Evolutionary conservation across 2,888 invertebrate species (phyloP).

Genomic region (Epirrhoe alternata): DNA sequence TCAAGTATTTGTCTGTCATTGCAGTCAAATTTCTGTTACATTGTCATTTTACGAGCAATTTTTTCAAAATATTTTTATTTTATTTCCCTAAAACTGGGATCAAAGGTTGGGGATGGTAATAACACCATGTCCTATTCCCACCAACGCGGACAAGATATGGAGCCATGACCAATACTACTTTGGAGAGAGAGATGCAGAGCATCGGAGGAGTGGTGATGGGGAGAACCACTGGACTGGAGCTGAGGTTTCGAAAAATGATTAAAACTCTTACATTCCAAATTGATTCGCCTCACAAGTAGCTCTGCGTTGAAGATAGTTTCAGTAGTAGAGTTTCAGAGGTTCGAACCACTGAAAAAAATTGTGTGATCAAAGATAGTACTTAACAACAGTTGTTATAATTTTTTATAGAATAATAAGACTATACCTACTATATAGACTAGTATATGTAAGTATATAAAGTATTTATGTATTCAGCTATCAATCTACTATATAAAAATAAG

Average conservation of each 20-base stretch:
- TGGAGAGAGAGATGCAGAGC: constrained; percentile 64
- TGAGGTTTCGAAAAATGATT: constrained; percentile 50
- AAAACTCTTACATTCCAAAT: too few species aligned
- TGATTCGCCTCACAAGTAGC: too few species aligned
- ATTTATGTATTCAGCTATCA: too few species aligned
- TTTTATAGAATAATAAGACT: too few species aligned
- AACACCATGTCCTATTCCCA: constrained; percentile 43
- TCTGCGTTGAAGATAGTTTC: too few species aligned
- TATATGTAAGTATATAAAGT: too few species aligned
- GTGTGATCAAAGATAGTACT: too few species aligned
- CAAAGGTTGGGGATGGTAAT: constrained; percentile 29
- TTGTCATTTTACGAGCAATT: constrained; percentile 3
- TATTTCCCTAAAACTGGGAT: neutral
- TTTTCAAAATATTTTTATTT: constrained; percentile 2
- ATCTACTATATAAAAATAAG: too few species aligned
- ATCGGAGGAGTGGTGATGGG: constrained; percentile 56
- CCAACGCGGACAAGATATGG: constrained; percentile 54
- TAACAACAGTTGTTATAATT: too few species aligned
- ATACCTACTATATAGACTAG: too few species aligned
- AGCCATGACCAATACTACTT: constrained; percentile 66
- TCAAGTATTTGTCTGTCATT: neutral
- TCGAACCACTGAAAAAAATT: too few species aligned
- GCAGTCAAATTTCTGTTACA: neutral
- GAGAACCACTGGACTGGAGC: constrained; percentile 68
- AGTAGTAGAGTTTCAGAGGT: too few species aligned